Evolutionary conservation across 2,888 invertebrate species (phyloP), one percentile per base, ranked within the genome.

Genomic region (Pseudoips prasinana): DNA sequence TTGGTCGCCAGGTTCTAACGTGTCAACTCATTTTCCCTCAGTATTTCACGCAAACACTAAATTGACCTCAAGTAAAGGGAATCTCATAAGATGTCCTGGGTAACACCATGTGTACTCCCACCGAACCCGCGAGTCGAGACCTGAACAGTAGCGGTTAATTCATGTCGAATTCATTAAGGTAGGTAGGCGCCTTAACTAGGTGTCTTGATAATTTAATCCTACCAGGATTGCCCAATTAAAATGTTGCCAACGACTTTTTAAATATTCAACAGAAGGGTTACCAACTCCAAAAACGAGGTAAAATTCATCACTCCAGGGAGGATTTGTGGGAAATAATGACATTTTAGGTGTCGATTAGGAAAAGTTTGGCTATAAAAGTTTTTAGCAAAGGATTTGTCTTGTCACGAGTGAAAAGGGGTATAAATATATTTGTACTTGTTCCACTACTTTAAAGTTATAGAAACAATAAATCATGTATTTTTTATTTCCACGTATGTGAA

Each of bases 121-220:
- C 14, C 36, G 35, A 54, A 44, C 37, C 33, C 36, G 42, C 47
- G 33, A 39, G 26, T 30, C 24, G 46, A 50, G 45, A 45, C 40
- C 34, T 48, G 28, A 39, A 32, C 47, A 56, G 33, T 46, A 57
- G 58, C 67, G 72, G 75, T 77, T 74, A 81, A 86, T 79, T 80
- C 82, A 79, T 78, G 81, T 77, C 68, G 80, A 87, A 86, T 87
- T 87, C 85, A 88, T 87, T 86, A 87, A 78, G n/a, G 73, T 81
- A 80, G 68, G 65, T 67, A 76, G 76, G 73, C 72, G 77, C 71
- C 66, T 73, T 86, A 84, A 86, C 85, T 79, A 87, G 87, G 87
- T 87, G 87, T 85, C 88, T 87, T 88, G 84, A 88, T 87, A 87
- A 87, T 88, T 87, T 88, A 88, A 88, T 88, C 87, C 85, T 76